These are phyloP conservation scores for Rhodophaea formosa DNA, from an alignment of 2,888 invertebrate species.

Conservation along the genomic window DNA sequence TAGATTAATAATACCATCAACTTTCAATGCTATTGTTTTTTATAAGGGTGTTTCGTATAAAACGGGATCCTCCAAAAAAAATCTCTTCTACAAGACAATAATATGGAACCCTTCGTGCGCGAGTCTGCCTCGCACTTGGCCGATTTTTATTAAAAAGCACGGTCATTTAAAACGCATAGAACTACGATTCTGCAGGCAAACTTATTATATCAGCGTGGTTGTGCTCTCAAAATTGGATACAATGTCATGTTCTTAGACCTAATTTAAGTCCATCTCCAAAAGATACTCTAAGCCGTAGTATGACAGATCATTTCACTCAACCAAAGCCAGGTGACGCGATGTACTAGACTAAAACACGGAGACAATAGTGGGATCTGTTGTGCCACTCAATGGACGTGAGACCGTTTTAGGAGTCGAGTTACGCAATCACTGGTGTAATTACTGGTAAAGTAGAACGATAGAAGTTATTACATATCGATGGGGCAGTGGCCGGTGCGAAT, in stretches of 20 bases:
- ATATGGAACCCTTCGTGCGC: no score
- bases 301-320: not conserved
- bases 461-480: no score
- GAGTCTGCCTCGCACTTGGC: no score
- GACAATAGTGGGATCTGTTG: conserved; percentile 24
- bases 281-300: not conserved
- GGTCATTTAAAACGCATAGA: not conserved
- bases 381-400: conserved; percentile 20
- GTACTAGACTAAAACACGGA: conserved; percentile 19
- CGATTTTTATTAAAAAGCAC: not conserved
- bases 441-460: conserved; percentile 4
- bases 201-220: not conserved
- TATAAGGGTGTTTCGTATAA: no score
- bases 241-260: not conserved
- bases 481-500: not conserved
- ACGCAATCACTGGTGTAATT: conserved; percentile 18
- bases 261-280: not conserved
- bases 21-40: no score
- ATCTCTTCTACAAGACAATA: no score
- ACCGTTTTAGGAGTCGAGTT: conserved; percentile 11
- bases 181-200: not conserved
- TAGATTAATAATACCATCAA: no score
- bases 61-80: no score
- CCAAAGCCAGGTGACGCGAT: conserved; percentile 1
- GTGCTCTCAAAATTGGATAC: not conserved